phyloP scores from a whole-genome alignment of 2,888 invertebrate genomes.

The Pseudanteris insignis region DNA sequence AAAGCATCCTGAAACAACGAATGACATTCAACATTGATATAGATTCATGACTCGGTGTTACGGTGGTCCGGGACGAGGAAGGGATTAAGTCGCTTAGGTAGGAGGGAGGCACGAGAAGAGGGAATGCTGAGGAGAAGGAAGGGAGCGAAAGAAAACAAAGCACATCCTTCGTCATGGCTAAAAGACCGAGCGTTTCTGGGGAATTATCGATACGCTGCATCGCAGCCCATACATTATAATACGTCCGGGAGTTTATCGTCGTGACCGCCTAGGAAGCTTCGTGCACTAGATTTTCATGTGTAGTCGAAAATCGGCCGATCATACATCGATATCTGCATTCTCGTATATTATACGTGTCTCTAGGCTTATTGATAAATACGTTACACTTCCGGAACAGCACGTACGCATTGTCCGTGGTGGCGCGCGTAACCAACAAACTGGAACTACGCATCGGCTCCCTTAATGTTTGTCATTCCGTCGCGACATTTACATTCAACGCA shows the following conservation, averaged over 20 bases:
- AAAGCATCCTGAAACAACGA: constrained; percentile 22
- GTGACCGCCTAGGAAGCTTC: constrained; percentile 12
- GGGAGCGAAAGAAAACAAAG: constrained; percentile 1
- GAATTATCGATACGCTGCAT: constrained; percentile 46
- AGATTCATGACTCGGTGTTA: constrained; percentile 19
- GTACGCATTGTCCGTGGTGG: too few species aligned
- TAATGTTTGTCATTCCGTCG: too few species aligned
- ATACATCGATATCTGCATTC: too few species aligned
- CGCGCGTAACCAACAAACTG: too few species aligned
- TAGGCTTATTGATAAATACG: too few species aligned
- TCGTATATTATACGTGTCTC: too few species aligned
- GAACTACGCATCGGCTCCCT: too few species aligned
- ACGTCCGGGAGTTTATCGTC: constrained; percentile 37
- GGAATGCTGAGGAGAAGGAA: too few species aligned
- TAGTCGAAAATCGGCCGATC: too few species aligned
- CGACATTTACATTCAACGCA: too few species aligned
- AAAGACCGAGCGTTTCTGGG: constrained; percentile 25
- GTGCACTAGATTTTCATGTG: too few species aligned
- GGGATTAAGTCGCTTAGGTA: background rate
- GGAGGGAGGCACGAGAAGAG: background rate
- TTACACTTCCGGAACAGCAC: too few species aligned
- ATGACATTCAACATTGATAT: constrained; percentile 21
- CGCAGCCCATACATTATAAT: constrained; percentile 45
- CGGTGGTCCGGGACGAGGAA: background rate
- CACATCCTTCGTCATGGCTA: constrained; percentile 1